Evolutionary conservation across 2,888 invertebrate genomes (phyloP).

Genomic region (Dorcus hopei): DNA sequence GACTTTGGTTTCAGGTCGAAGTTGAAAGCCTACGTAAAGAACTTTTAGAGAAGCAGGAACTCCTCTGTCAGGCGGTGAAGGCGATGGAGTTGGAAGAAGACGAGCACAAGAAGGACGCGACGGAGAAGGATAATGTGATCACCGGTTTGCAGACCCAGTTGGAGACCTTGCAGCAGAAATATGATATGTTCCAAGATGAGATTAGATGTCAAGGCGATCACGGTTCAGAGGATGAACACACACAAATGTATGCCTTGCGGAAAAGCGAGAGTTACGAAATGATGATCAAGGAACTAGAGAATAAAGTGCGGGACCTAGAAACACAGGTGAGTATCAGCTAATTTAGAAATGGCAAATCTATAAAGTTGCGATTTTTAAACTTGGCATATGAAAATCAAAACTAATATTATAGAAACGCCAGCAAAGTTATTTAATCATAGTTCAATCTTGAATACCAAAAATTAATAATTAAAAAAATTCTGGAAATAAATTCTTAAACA

Average conservation of each 20-base stretch:
- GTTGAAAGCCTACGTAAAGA: conserved; percentile 74
- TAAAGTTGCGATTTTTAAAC: too few relatives aligned
- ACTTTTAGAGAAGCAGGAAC: conserved; percentile 76
- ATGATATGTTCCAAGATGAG: conserved; percentile 26
- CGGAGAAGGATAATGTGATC: conserved; percentile 46
- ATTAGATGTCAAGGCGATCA: conserved; percentile 20
- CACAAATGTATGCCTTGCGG: conserved; percentile 3
- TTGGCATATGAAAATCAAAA: too few relatives aligned
- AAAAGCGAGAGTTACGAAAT: conserved; percentile 7
- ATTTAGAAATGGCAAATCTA: too few relatives aligned
- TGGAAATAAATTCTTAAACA: too few relatives aligned
- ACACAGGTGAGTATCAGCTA: conserved; percentile 22
- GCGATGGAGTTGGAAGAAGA: conserved; percentile 74
- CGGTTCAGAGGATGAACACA: conserved; percentile 6
- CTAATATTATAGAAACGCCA: too few relatives aligned
- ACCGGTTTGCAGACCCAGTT: conserved; percentile 45
- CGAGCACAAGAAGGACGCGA: conserved; percentile 54
- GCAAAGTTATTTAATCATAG: too few relatives aligned
- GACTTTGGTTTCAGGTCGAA: conserved; percentile 59
- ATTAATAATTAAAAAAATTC: too few relatives aligned
- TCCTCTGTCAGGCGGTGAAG: conserved; percentile 80
- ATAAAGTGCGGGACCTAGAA: conserved; percentile 34
- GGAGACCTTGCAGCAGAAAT: conserved; percentile 32
- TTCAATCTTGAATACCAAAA: too few relatives aligned
- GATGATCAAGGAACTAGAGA: conserved; percentile 19